phyloP scores from a whole-genome alignment of 1,140 invertebrate genomes.

The Drosophila bocqueti region DNA sequence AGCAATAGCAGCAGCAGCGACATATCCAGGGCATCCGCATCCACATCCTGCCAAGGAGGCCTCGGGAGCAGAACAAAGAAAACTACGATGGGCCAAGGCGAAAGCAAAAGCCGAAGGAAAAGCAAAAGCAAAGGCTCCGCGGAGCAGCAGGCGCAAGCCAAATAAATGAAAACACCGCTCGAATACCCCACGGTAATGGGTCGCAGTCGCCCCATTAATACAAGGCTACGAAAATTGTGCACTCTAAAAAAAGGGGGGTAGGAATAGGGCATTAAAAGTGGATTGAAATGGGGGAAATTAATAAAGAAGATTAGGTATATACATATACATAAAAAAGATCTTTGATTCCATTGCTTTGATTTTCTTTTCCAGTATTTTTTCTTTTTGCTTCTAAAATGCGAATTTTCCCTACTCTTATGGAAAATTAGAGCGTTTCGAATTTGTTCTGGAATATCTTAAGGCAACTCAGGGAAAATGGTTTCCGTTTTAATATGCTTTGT shows the following conservation, averaged over 20 bases:
- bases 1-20: conserved; percentile 7
- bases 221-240: conserved; percentile 15
- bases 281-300: background rate
- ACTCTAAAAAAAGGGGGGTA: background rate
- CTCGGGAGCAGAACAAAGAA: conserved; percentile 59
- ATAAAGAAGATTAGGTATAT: too few species aligned
- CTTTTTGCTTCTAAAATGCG: too few species aligned
- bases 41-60: conserved; percentile 16
- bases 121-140: background rate
- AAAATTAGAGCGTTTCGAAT: too few species aligned
- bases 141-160: conserved; percentile 8
- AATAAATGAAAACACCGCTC: conserved; percentile 68
- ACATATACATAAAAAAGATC: too few species aligned
- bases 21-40: conserved; percentile 40
- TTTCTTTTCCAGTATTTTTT: too few species aligned
- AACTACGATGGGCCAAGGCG: conserved; percentile 18
- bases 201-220: conserved; percentile 55
- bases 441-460: too few species aligned
- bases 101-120: background rate
- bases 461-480: too few species aligned
- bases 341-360: background rate
- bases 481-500: too few species aligned
- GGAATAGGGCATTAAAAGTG: fast-evolving
- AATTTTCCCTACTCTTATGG: too few species aligned
- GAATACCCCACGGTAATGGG: conserved; percentile 77